A percentile compares a stretch with the other conserved stretches of the same genome.
Evolutionary conservation across 2,797 vertebrate genomes (phyloP).

Genomic region (Furcifer pardalis): DNA sequence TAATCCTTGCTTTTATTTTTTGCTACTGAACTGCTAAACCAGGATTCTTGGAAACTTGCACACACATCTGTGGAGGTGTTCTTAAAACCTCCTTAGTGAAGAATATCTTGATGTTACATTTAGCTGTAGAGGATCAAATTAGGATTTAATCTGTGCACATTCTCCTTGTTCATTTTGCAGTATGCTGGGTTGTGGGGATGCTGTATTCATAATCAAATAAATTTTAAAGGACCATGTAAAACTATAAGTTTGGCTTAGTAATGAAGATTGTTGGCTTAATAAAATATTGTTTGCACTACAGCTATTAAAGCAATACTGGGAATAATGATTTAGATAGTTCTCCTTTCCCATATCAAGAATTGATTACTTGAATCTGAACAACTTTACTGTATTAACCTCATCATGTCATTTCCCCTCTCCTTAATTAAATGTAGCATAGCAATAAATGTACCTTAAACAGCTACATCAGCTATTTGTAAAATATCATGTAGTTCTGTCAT

Average conservation of each 20-base stretch:
- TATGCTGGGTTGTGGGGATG: neutral
- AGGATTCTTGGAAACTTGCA: neutral
- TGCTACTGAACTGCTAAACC: neutral
- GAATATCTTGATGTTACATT: neutral
- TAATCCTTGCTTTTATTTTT: neutral
- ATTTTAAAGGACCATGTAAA: neutral
- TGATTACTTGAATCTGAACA: slow-evolving; percentile 55
- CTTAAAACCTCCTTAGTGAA: slow-evolving; percentile 41
- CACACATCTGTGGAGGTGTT: neutral
- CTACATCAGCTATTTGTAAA: slow-evolving; percentile 63
- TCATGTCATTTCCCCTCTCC: slow-evolving; percentile 44
- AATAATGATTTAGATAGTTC: slow-evolving; percentile 49
- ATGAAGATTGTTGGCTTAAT: slow-evolving; percentile 14
- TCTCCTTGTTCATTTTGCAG: slow-evolving; percentile 7
- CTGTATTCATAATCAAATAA: slow-evolving; percentile 2
- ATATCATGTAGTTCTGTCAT: slow-evolving; percentile 52
- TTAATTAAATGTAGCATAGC: slow-evolving; percentile 59
- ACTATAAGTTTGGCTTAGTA: neutral
- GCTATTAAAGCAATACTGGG: slow-evolving; percentile 65
- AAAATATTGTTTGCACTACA: slow-evolving; percentile 59
- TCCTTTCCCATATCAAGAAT: slow-evolving; percentile 36
- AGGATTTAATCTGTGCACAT: neutral
- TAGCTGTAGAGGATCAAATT: slow-evolving; percentile 10
- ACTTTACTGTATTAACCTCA: slow-evolving; percentile 58
- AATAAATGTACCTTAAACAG: slow-evolving; percentile 60